Conservation (phyloP, 37 sponge, comb jelly and placozoan species). For the Eunapius fragilis region DNA sequence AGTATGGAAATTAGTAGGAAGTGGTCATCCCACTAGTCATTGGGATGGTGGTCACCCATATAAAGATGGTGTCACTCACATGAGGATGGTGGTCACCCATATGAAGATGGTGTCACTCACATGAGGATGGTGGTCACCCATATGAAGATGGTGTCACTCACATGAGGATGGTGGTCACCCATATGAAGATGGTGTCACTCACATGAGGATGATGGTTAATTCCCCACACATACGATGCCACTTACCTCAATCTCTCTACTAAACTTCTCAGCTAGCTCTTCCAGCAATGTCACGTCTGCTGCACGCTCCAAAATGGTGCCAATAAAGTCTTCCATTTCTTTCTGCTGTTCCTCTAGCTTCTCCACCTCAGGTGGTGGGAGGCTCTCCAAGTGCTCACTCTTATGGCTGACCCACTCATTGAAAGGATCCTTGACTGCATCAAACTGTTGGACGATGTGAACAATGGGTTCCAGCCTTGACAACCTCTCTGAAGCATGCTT, state of each 20-base stretch:
- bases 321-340: slow-evolving; percentile 14
- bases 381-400: slow-evolving; percentile 31
- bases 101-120: no score
- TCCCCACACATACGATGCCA: background rate
- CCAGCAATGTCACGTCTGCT: slow-evolving; percentile 12
- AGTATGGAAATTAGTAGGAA: no score
- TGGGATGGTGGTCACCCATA: no score
- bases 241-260: slow-evolving; percentile 49
- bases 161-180: no score
- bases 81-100: no score
- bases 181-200: no score
- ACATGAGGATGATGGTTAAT: background rate
- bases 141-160: no score
- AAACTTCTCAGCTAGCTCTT: slow-evolving; percentile 39
- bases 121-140: no score
- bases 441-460: slow-evolving; percentile 41
- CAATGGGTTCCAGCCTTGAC: slow-evolving; percentile 29
- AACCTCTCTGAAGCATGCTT: slow-evolving; percentile 45
- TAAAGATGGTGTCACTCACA: no score
- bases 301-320: slow-evolving; percentile 1
- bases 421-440: slow-evolving; percentile 48
- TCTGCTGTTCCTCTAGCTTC: slow-evolving; percentile 26
- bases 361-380: slow-evolving; percentile 63
- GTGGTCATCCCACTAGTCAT: no score
- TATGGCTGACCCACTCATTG: slow-evolving; percentile 48